Base-by-base conservation (phyloP, 2,797 vertebrate genomes). In the Poliocrania exsul region DNA sequence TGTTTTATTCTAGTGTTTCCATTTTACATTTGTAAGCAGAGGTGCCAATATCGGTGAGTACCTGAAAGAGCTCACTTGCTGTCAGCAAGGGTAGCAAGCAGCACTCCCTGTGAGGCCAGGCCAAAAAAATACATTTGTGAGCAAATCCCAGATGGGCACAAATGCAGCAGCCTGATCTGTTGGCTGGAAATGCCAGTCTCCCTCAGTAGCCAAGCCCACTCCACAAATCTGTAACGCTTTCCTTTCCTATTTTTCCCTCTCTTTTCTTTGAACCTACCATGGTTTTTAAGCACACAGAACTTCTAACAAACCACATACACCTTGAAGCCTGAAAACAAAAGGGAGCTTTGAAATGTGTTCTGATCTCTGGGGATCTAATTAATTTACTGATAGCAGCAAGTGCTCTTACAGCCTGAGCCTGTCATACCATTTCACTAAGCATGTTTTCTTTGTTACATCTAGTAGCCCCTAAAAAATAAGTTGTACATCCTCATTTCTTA, bases 351-450 rank as follows among this genome's bases (percentile, higher is more conserved):
- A 94, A 95, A 95, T 86, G 16, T 78, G 65, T 96, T 92, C 75
- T 75, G 50, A 70, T 96, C 94, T 91, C 94, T 79, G 66, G 96
- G 90, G 93, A 94, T 88, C 94, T 97, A 96, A 97, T 96, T 96
- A 96, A 90, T 97, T 91, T 95, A 88, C 88, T 95, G 86, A 90
- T 96, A 91, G 88, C 89, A 92, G 81, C 81, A 91, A 91, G 81
- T 83, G 58, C 79, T 94, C 70, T 72, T 85, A 26, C 72, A 91
- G 84, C 50, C 85, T 87, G 70, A 83, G 87, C 75, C 86, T 86
- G 91, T 93, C 91, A 57, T 67, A 81, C 92, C 70, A 62, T 88
- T 93, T 94, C 69, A 83, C 69, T 81, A 26, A 84, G 72, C 65
- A 83, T 7, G 2, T 69, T 96, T 94, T 81, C 81, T 82, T 92